Percentiles rank a stretch among this genome's conserved stretches.
Evolutionary conservation across 1,140 invertebrate genomes (phyloP).

Genomic region (Hydropsyche tenuis): DNA sequence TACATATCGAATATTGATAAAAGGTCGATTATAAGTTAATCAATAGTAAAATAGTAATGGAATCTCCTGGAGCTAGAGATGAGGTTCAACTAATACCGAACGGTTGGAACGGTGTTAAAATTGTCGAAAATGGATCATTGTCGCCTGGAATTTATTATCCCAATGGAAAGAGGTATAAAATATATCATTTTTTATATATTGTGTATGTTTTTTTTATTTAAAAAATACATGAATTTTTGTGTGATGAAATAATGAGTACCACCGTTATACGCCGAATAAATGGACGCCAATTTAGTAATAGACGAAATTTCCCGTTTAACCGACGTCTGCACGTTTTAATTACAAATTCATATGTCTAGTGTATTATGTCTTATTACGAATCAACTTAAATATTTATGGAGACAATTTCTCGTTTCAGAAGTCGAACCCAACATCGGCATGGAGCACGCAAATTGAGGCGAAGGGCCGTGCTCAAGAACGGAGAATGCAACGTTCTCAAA

Average conservation of each 20-base stretch:
- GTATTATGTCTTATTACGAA: too few relatives aligned
- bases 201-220: too few relatives aligned
- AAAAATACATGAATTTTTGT: too few relatives aligned
- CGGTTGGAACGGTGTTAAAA: slow-evolving; percentile 56
- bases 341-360: neutral
- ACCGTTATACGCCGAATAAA: too few relatives aligned
- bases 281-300: neutral
- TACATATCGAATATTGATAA: neutral
- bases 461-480: slow-evolving; percentile 92
- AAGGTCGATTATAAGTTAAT: too few relatives aligned
- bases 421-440: slow-evolving; percentile 58
- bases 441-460: slow-evolving; percentile 72
- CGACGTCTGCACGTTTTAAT: neutral
- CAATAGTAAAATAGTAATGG: slow-evolving; percentile 3
- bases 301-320: neutral
- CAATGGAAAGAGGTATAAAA: slow-evolving; percentile 51
- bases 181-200: neutral
- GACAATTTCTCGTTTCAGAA: slow-evolving; percentile 54
- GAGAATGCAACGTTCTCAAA: slow-evolving; percentile 92
- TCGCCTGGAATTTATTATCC: slow-evolving; percentile 61
- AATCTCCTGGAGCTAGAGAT: slow-evolving; percentile 56
- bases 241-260: too few relatives aligned
- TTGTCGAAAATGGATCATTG: slow-evolving; percentile 57
- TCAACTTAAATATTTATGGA: too few relatives aligned
- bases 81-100: slow-evolving; percentile 60